Conservation (phyloP, 2,888 invertebrate genomes). For the Heterodera filipjevi region DNA sequence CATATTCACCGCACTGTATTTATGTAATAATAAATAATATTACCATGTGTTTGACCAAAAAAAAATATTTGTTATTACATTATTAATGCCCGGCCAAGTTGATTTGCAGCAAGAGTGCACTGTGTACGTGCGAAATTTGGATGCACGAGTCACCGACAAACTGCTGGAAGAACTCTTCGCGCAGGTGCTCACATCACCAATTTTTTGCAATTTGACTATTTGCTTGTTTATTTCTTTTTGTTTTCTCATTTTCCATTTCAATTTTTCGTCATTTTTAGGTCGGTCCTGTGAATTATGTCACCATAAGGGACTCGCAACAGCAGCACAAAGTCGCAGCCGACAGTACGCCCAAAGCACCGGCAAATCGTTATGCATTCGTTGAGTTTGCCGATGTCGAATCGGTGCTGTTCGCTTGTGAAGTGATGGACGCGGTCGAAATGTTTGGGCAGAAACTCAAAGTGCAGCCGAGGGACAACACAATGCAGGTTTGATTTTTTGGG, state of each 20-base stretch:
- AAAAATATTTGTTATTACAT: too few relatives aligned
- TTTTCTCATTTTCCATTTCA: too few relatives aligned
- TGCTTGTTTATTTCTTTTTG: too few relatives aligned
- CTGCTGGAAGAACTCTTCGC: constrained; percentile 52
- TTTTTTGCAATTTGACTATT: too few relatives aligned
- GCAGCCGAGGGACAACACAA: constrained; percentile 41
- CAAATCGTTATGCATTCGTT: constrained; percentile 46
- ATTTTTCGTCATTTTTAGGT: too few relatives aligned
- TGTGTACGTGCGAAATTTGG: constrained; percentile 45
- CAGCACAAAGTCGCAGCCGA: constrained; percentile 1
- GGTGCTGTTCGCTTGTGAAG: constrained; percentile 52
- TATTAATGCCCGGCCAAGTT: background rate
- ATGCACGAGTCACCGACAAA: constrained; percentile 44
- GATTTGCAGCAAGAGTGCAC: constrained; percentile 39
- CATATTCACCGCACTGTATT: too few relatives aligned
- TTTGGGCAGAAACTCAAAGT: constrained; percentile 44
- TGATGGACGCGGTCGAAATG: constrained; percentile 49
- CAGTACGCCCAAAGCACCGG: background rate
- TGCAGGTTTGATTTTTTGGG: constrained; percentile 6
- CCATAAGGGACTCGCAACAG: constrained; percentile 25
- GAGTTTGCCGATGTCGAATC: constrained; percentile 52
- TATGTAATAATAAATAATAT: too few relatives aligned
- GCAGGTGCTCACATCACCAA: constrained; percentile 42
- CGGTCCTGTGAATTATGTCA: constrained; percentile 47
- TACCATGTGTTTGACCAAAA: too few relatives aligned